Evolutionary conservation across 2,888 invertebrate genomes (phyloP).

Genomic region (Tachystola acroxantha): DNA sequence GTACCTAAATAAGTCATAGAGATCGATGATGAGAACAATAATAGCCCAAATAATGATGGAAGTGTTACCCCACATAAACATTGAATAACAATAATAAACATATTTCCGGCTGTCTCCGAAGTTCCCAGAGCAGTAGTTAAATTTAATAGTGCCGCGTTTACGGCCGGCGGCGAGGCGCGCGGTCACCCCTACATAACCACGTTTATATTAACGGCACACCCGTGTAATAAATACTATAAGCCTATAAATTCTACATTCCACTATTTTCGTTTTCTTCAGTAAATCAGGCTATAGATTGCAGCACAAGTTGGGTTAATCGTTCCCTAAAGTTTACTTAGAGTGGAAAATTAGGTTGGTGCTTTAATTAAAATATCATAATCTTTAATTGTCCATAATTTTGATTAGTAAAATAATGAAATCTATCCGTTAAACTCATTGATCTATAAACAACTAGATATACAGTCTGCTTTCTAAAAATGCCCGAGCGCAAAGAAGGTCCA

Average conservation of each 20-base stretch:
- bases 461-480: too few relatives aligned
- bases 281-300: not conserved
- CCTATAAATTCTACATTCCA: not conserved
- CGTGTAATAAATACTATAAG: constrained; percentile 3
- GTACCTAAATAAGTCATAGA: too few relatives aligned
- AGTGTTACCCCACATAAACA: too few relatives aligned
- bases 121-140: not conserved
- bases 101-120: not conserved
- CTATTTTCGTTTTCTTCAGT: not conserved
- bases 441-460: too few relatives aligned
- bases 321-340: too few relatives aligned
- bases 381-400: too few relatives aligned
- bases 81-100: not conserved
- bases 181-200: constrained; percentile 1
- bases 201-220: constrained; percentile 7
- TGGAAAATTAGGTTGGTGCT: too few relatives aligned
- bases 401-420: too few relatives aligned
- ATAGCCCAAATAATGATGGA: not conserved
- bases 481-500: too few relatives aligned
- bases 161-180: constrained; percentile 4
- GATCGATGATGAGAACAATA: not conserved
- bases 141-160: constrained; percentile 9
- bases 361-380: too few relatives aligned
- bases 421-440: too few relatives aligned
- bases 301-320: too few relatives aligned